Evolutionary conservation across 2,113 vertebrate genomes (phyloP), one percentile per base, ranked within the genome.

Genomic region (Rhinolophus ferrumequinum): DNA sequence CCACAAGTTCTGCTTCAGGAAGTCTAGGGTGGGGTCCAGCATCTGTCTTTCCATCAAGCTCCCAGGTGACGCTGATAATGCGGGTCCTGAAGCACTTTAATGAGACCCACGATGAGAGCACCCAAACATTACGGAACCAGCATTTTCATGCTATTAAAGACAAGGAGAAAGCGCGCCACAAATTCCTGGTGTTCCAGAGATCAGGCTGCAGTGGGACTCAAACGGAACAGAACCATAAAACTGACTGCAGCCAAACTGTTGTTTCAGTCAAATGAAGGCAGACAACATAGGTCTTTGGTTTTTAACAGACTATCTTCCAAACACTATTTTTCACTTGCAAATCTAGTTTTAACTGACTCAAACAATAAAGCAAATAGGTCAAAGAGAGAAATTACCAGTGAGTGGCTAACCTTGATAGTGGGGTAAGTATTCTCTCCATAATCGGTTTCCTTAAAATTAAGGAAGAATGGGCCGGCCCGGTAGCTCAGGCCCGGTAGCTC

Each of bases 191-290:
- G 33, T 33, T 54, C 13, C n/a, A 93, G 50, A 56, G 41, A 88
- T 35, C n/a, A 64, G 18, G 18, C 21, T 54, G n/a, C 38, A 60
- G 21, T 5, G 1, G 18, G 35, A 15, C 41, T 76, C 41, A 64
- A 60, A 85, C 81, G 33, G 44, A 93, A 73, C 3, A 70, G 2
- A 79, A 83, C 54, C 50, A 56, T 52, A 62, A 90, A 88, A 60
- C 33, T 24, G 44, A 93, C 24, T 47, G 84, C 19, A 56, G 13
- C 47, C 33, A 41, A 92, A 77, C 12, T 47, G 44, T 0, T 79
- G 75, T 52, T 75, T 93, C 75, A 72, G 84, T 95, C 67, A 96
- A 94, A 85, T 56, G 12, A 95, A 72, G 24, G 38, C 33, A 89
- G 60, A 73, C 88, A 77, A 58, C 44, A 77, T 18, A 75, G 50